phyloP scores from a whole-genome alignment of 2,888 invertebrate species.

The Synanthedon myopaeformis region DNA sequence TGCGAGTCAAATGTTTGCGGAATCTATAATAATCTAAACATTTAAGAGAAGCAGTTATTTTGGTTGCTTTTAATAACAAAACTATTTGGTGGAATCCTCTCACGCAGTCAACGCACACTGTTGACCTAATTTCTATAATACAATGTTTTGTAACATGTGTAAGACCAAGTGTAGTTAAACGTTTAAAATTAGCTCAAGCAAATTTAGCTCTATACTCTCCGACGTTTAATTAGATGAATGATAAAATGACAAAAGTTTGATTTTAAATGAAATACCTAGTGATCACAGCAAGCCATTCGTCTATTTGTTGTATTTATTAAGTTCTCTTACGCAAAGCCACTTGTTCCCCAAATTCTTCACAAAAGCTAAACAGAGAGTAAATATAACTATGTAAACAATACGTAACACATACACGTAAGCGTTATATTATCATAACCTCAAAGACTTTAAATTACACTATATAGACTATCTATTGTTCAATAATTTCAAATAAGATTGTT shows the following conservation, averaged over 20 bases:
- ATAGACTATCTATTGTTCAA: too few relatives aligned
- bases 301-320: background rate
- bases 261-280: too few relatives aligned
- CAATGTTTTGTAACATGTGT: slow-evolving; percentile 36
- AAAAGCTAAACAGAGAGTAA: background rate
- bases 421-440: background rate
- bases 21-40: slow-evolving; percentile 9
- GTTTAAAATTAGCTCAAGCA: slow-evolving; percentile 5
- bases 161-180: slow-evolving; percentile 7
- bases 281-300: too few relatives aligned
- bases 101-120: slow-evolving; percentile 22
- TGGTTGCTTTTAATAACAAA: slow-evolving; percentile 5
- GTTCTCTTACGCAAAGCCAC: background rate
- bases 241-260: too few relatives aligned
- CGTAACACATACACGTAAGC: background rate
- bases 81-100: slow-evolving; percentile 27
- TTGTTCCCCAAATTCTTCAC: background rate
- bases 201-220: background rate
- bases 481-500: too few relatives aligned
- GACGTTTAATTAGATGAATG: too few relatives aligned
- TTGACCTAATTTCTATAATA: slow-evolving; percentile 40
- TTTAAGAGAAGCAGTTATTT: slow-evolving; percentile 5
- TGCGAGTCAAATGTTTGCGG: background rate
- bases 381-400: background rate
- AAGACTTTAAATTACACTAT: background rate